Conservation (phyloP, 2,113 vertebrate genomes). For the Istiophorus platypterus region DNA sequence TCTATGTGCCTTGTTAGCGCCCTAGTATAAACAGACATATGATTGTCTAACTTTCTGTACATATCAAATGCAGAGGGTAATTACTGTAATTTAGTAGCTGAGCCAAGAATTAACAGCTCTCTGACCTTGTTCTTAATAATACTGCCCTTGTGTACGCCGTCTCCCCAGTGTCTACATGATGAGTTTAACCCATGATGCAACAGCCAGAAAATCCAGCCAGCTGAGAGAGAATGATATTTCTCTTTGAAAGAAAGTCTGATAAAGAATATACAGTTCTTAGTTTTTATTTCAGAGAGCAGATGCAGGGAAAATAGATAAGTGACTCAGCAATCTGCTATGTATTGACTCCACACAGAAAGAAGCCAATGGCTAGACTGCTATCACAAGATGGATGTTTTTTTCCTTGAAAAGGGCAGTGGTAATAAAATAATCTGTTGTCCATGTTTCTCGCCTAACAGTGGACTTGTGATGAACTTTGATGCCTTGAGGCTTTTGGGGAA, state of each 20-base stretch:
- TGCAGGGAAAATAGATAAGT: conserved; percentile 54
- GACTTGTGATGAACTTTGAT: conserved; percentile 68
- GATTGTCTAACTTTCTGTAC: conserved; percentile 66
- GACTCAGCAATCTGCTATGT: conserved; percentile 79
- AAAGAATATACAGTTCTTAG: conserved; percentile 51
- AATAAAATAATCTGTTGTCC: conserved; percentile 68
- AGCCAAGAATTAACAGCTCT: conserved; percentile 69
- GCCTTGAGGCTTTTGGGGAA: conserved; percentile 71
- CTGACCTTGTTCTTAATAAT: conserved; percentile 75
- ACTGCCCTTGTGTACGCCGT: conserved; percentile 73
- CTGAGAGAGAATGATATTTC: conserved; percentile 37
- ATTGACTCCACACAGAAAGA: conserved; percentile 75
- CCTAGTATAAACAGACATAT: conserved; percentile 53
- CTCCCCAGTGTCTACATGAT: conserved; percentile 54
- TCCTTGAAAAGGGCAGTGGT: conserved; percentile 57
- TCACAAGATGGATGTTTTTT: conserved; percentile 59
- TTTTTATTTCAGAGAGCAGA: conserved; percentile 56
- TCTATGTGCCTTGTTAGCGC: conserved; percentile 49
- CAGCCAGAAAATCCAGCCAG: conserved; percentile 57
- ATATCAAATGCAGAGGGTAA: conserved; percentile 55
- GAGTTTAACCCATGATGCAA: conserved; percentile 77
- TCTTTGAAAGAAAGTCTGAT: conserved; percentile 35
- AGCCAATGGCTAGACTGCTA: conserved; percentile 43
- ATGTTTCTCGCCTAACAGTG: conserved; percentile 52
- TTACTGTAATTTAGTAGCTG: conserved; percentile 70